phyloP scores from a whole-genome alignment of 2,113 vertebrate species.

The Micronycteris hirsuta region DNA sequence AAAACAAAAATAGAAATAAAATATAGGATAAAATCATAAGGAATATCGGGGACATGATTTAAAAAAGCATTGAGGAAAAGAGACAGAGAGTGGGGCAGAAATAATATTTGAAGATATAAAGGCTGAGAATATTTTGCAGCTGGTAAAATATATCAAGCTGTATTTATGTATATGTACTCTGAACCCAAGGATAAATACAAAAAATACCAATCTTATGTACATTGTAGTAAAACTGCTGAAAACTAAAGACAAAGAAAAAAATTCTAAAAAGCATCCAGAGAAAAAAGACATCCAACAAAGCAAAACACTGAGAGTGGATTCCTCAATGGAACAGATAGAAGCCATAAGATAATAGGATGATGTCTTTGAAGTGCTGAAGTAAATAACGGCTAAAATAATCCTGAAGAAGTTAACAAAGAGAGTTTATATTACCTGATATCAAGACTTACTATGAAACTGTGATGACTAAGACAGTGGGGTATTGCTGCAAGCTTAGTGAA shows the following conservation, averaged over 20 bases:
- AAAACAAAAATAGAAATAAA: background rate
- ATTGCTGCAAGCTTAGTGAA: background rate
- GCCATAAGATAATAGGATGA: background rate
- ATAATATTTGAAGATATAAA: background rate
- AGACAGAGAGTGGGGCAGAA: background rate
- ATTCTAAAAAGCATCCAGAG: background rate
- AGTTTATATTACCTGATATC: too few relatives aligned
- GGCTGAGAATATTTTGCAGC: background rate
- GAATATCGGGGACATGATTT: background rate
- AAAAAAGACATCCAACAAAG: background rate
- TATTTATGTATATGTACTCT: background rate
- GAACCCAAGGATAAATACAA: background rate
- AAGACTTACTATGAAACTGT: background rate
- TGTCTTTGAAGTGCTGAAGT: too few relatives aligned
- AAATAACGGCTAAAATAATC: too few relatives aligned
- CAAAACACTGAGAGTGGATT: background rate
- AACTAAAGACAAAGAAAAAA: background rate
- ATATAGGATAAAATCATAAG: background rate
- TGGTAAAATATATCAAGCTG: background rate
- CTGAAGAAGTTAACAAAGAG: too few relatives aligned
- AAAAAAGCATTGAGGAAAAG: background rate
- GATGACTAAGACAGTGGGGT: background rate
- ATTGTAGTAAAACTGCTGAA: background rate
- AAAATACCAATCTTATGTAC: background rate
- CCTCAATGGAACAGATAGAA: background rate